Base-by-base conservation (phyloP, 2,113 vertebrate species). In the Colistium nudipinnis region DNA sequence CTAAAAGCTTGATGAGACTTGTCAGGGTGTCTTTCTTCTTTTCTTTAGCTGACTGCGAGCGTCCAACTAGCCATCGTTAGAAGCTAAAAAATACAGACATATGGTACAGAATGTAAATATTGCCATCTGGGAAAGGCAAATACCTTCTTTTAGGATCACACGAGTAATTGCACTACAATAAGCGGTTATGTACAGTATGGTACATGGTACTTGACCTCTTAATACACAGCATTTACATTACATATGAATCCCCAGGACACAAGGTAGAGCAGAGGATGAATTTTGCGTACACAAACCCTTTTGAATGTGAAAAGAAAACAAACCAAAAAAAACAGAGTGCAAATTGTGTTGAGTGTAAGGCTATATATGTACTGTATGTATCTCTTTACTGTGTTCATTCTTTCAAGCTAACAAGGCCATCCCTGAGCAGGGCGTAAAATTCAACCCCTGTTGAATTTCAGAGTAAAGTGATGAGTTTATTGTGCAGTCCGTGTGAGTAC, bases 391-490 rank as follows among this genome's bases (percentile, higher is more conserved):
- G 20, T 83, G 78, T 88, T 92, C 91, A 92, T 93, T 92, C 90
- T 92, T 93, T 93, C 92, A 92, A 93, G 91, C 92, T 92, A 93
- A 92, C 80, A 82, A 93, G 90, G 92, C 93, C 92, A 88, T 93
- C 90, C 93, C 93, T 94, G 93, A 94, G 93, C 86, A 91, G 92
- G 92, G 92, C 83, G 48, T 70, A 90, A 92, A 93, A 93, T 92
- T 87, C 92, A 93, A 92, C 91, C 76, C 73, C 75, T 38, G 93
- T 92, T 92, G 93, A 93, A 93, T 89, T 92, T 91, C 86, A 63
- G 90, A 93, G 86, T 94, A 94, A 94, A 94, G 93, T 93, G 93
- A 93, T 93, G 92, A 88, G 89, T 93, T 90, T 92, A 89, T 94
- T 94, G 93, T 94, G 93, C 93, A 94, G 91, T 94, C 89, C 86